A percentile compares a stretch with the other conserved stretches of the same genome.
phyloP scores from a whole-genome alignment of 2,113 vertebrate genomes.

The Tetrao urogallus region DNA sequence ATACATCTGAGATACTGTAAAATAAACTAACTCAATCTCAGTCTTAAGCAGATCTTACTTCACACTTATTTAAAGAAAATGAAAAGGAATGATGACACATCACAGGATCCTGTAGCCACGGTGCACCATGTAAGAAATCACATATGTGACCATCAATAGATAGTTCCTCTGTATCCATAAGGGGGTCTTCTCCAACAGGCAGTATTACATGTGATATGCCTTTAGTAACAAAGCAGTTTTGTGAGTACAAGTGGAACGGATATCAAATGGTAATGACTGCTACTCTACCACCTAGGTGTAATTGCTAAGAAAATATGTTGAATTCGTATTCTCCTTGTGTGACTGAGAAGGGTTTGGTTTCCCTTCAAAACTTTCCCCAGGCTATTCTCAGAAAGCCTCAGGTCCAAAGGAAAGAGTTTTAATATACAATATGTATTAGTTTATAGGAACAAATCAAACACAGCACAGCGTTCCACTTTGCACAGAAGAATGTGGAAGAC shows the following conservation, averaged over 20 bases:
- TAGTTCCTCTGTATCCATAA: background rate
- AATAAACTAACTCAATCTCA: background rate
- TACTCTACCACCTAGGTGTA: background rate
- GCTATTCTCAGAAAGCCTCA: background rate
- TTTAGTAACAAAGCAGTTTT: background rate
- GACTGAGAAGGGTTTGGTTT: background rate
- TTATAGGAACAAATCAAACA: background rate
- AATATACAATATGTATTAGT: background rate
- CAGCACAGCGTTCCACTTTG: background rate
- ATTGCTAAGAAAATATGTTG: background rate
- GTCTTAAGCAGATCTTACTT: background rate
- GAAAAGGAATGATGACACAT: background rate
- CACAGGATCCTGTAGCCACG: background rate
- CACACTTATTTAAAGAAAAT: background rate
- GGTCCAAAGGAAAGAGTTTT: background rate
- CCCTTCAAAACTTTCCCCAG: background rate
- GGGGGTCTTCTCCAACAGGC: background rate
- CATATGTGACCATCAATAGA: background rate
- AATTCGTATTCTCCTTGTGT: background rate
- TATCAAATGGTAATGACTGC: background rate
- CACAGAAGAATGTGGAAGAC: background rate
- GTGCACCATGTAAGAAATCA: background rate
- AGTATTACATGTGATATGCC: accelerated
- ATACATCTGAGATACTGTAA: background rate
- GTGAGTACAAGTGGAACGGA: background rate